Conservation (phyloP, 2,113 vertebrate species). For the Climacteris rufus region DNA sequence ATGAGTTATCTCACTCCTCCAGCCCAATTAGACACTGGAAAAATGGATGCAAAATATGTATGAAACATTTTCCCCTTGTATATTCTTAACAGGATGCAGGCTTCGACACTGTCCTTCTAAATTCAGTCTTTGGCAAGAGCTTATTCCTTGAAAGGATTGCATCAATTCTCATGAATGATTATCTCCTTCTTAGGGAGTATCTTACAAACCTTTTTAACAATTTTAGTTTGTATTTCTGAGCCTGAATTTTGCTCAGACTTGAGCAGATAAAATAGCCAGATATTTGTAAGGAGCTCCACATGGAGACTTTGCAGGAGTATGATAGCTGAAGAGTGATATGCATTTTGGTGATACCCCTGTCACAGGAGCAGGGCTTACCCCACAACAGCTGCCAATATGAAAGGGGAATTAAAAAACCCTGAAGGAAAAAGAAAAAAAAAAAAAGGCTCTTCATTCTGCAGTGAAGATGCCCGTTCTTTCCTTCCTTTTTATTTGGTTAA, state of each 20-base stretch:
- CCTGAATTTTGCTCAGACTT: conserved; percentile 37
- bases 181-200: conserved; percentile 36
- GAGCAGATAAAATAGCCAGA: not conserved
- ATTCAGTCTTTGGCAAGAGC: conserved; percentile 62
- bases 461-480: not conserved
- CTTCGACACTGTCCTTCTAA: not conserved
- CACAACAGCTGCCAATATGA: not conserved
- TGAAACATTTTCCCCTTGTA: conserved; percentile 32
- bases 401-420: not conserved
- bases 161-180: conserved; percentile 60
- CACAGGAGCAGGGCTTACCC: not conserved
- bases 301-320: not conserved
- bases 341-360: not conserved
- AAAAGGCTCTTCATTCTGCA: not conserved
- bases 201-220: conserved; percentile 53
- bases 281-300: not conserved
- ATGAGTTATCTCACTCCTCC: conserved; percentile 58
- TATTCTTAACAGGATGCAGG: conserved; percentile 9
- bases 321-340: not conserved
- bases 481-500: conserved; percentile 13
- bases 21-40: conserved; percentile 66
- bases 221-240: conserved; percentile 55
- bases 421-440: not conserved
- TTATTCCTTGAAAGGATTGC: conserved; percentile 59
- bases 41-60: conserved; percentile 51